Evolutionary conservation across 2,888 invertebrate species (phyloP), one percentile per base, ranked within the genome.

Genomic region (Tanytarsus gracilentus): DNA sequence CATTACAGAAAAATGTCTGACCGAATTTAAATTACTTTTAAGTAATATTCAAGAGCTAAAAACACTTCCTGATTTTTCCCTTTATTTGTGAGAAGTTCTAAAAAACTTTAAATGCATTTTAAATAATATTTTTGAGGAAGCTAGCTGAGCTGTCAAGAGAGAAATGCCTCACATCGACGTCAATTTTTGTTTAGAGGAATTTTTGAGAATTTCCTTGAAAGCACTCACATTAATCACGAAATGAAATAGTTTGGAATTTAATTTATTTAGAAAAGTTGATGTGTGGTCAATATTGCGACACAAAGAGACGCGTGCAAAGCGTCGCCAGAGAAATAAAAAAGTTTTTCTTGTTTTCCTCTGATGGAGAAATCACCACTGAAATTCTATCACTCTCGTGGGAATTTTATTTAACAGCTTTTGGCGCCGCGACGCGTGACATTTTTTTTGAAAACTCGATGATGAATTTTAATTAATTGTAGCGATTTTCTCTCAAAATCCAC

Each of bases 381-480:
- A 44, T 23, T 23, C 23, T 23, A n/a, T 5, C n/a, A 33, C 33
- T 44, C 44, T 44, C 44, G 44, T 18, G 44, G 21, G 40, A 44
- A 44, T 23, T 44, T 23, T 11, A 44, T 14, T 36, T 36, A 14
- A 36, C n/a, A 36, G n/a, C n/a, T 36, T 21, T 14, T 39, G 55
- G 55, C 55, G 55, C 55, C 55, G 27, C 3, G 40, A 49, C 25
- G 25, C 40, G 40, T 56, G 55, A 56, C 55, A 56, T 27, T 25
- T 36, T 23, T 44, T 44, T 21, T 23, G 23, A 44, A 44, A 44
- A 16, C 44, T 18, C 23, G 44, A 44, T 44, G 44, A 44, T 44
- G 44, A 44, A 44, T 44, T 44, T 44, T n/a, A n/a, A n/a, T n/a
- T n/a, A n/a, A n/a, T n/a, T n/a, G n/a, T n/a, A n/a, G n/a, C n/a